phyloP scores from a whole-genome alignment of 2,888 invertebrate species.

The Hemithea aestivaria region DNA sequence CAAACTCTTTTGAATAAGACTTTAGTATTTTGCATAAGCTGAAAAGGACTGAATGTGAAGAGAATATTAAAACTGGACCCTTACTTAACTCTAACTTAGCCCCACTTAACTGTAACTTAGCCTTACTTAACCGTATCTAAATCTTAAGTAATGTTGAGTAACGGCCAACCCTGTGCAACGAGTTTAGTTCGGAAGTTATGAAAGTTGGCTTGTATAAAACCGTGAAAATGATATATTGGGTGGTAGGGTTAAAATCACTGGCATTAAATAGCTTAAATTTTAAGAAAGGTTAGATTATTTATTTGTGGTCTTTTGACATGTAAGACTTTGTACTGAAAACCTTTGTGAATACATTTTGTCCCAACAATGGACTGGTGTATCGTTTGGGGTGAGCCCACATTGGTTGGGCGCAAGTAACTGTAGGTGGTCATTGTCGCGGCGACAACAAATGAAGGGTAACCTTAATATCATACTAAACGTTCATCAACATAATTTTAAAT shows the following conservation, averaged over 20 bases:
- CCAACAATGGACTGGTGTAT: too few species aligned
- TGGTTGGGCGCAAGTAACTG: too few species aligned
- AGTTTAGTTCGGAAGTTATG: slow-evolving; percentile 55
- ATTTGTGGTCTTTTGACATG: background rate
- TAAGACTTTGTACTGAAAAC: too few species aligned
- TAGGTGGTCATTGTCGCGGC: too few species aligned
- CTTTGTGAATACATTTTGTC: too few species aligned
- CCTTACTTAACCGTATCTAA: slow-evolving; percentile 58
- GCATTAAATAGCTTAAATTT: background rate
- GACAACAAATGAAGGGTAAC: too few species aligned
- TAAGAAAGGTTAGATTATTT: background rate
- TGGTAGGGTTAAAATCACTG: slow-evolving; percentile 24
- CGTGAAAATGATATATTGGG: slow-evolving; percentile 47
- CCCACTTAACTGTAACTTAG: slow-evolving; percentile 60
- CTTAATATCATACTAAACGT: too few species aligned
- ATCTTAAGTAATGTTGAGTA: slow-evolving; percentile 62
- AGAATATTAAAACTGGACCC: slow-evolving; percentile 33
- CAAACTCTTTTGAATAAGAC: slow-evolving; percentile 6
- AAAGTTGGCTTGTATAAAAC: slow-evolving; percentile 48
- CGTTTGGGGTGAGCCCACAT: too few species aligned
- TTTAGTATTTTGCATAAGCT: background rate
- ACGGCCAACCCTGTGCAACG: slow-evolving; percentile 53
- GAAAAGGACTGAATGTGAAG: background rate
- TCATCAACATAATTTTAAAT: too few species aligned
- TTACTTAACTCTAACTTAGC: slow-evolving; percentile 52